phyloP scores from a whole-genome alignment of 2,888 invertebrate genomes.

The Matsumyia berberina region DNA sequence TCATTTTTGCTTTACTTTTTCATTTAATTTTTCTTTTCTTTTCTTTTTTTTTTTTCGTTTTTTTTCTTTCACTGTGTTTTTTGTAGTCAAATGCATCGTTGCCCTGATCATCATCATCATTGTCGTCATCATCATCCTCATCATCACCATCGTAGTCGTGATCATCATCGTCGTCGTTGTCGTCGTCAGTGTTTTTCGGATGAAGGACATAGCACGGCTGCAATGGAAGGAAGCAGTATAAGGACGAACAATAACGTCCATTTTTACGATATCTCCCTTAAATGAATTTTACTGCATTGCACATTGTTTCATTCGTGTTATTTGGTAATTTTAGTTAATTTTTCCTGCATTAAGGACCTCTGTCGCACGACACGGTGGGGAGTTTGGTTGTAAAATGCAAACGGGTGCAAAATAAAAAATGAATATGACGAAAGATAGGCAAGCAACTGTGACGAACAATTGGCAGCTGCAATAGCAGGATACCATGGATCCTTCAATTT shows the following conservation, averaged over 20 bases:
- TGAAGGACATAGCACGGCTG: background rate
- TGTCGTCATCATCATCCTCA: conserved; percentile 21
- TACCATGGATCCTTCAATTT: background rate
- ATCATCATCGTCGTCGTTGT: conserved; percentile 9
- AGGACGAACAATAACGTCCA: conserved; percentile 24
- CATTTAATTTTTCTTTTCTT: too few relatives aligned
- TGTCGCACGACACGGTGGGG: conserved; percentile 4
- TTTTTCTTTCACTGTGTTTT: background rate
- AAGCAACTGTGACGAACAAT: conserved; percentile 6
- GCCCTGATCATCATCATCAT: conserved; percentile 41
- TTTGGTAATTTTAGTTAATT: conserved; percentile 70
- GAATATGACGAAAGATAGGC: background rate
- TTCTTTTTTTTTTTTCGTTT: conserved; percentile 61
- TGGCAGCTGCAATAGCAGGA: conserved; percentile 11
- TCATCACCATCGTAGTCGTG: conserved; percentile 8
- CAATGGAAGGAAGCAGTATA: background rate
- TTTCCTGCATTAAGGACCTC: conserved; percentile 27
- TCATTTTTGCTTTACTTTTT: conserved; percentile 56
- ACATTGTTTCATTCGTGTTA: conserved; percentile 70
- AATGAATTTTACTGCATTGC: conserved; percentile 73
- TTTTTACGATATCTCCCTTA: conserved; percentile 40
- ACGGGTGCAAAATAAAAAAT: conserved; percentile 6
- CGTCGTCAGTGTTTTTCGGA: background rate
- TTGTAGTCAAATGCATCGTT: conserved; percentile 63
- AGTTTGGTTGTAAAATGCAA: conserved; percentile 35